A percentile compares a stretch with the other conserved stretches of the same genome.
phyloP scores from a whole-genome alignment of 2,113 vertebrate genomes.

The Ondatra zibethicus region DNA sequence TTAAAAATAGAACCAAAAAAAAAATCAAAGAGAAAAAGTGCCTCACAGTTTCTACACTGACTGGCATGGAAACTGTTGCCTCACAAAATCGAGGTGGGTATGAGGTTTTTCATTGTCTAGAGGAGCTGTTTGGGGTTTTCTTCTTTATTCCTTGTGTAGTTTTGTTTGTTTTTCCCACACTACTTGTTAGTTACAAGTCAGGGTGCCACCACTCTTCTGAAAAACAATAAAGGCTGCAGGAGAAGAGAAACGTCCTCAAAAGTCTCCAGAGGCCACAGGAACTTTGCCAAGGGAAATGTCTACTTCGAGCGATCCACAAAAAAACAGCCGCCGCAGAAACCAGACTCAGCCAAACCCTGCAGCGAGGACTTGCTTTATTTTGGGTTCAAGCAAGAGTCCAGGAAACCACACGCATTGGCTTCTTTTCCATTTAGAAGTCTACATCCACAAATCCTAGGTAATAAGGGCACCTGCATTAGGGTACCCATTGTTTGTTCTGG shows the following conservation, averaged over 20 bases:
- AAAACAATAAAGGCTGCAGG: conserved; percentile 55
- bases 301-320: neutral
- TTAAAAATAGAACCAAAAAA: conserved; percentile 74
- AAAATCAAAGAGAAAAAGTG: conserved; percentile 59
- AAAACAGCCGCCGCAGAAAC: neutral
- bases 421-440: conserved; percentile 66
- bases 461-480: conserved; percentile 49
- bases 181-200: conserved; percentile 52
- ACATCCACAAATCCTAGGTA: conserved; percentile 36
- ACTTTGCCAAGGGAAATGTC: neutral
- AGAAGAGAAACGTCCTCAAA: neutral
- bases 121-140: conserved; percentile 19
- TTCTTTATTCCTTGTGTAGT: conserved; percentile 28
- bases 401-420: conserved; percentile 42
- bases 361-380: conserved; percentile 60
- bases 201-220: conserved; percentile 5
- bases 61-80: conserved; percentile 51
- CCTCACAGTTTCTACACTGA: conserved; percentile 45
- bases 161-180: conserved; percentile 57
- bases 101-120: neutral
- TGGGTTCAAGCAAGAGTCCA: conserved; percentile 61
- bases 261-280: conserved; percentile 8
- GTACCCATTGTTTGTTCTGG: conserved; percentile 56
- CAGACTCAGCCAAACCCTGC: neutral
- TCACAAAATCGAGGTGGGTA: neutral